Conservation (phyloP, 2,113 vertebrate genomes). For the Cnemophilus loriae region DNA sequence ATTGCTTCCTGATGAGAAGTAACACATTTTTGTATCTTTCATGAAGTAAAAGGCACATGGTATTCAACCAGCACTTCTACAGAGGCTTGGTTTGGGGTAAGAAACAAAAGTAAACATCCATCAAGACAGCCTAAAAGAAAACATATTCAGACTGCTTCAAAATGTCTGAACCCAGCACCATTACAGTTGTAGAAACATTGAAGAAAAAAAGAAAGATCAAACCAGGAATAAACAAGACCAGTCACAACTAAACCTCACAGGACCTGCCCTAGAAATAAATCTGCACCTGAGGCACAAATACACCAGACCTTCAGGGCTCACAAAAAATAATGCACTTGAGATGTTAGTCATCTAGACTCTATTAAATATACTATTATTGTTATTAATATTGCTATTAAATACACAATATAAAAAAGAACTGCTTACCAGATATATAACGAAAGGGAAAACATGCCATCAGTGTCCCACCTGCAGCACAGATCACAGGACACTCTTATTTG, state of each 20-base stretch:
- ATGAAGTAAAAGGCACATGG: neutral
- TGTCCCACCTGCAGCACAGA: neutral
- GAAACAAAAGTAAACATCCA: neutral
- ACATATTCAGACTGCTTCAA: neutral
- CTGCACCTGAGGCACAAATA: neutral
- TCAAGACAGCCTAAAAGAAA: neutral
- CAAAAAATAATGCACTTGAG: neutral
- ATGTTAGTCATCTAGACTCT: neutral
- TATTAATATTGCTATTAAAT: neutral
- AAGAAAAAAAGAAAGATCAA: neutral
- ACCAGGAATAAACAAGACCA: neutral
- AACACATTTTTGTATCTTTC: neutral
- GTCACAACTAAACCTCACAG: neutral
- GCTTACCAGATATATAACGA: neutral
- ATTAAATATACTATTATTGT: neutral
- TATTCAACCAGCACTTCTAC: constrained; percentile 30
- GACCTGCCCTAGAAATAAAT: neutral
- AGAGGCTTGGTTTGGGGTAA: neutral
- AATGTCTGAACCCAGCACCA: neutral
- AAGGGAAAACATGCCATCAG: neutral
- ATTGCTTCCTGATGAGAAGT: constrained; percentile 35
- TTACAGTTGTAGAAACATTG: neutral
- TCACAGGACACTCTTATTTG: neutral
- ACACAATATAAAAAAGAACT: neutral
- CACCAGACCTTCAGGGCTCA: neutral